These are phyloP conservation scores for Choloepus didactylus DNA, from an alignment of 2,797 vertebrate species.

Conservation along the genomic window DNA sequence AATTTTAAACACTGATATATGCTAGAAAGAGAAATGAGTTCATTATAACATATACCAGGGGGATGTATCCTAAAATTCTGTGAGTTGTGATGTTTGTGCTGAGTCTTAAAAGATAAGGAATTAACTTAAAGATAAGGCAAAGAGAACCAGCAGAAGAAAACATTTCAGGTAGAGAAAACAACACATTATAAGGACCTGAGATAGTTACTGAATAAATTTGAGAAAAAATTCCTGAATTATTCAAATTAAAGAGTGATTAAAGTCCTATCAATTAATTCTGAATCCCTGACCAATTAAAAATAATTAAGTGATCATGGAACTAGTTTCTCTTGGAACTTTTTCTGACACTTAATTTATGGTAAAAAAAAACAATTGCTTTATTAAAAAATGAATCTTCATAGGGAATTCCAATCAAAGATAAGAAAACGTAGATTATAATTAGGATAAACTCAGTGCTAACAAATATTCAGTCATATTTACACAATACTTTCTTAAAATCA, in stretches of 20 bases:
- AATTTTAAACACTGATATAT: neutral
- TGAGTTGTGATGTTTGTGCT: neutral
- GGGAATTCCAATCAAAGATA: constrained; percentile 53
- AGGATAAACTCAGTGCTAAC: neutral
- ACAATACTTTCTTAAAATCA: constrained; percentile 55
- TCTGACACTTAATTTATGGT: constrained; percentile 54
- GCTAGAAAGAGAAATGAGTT: neutral
- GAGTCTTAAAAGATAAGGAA: neutral
- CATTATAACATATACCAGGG: neutral
- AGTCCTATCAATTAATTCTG: constrained; percentile 79
- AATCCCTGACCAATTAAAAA: constrained; percentile 75
- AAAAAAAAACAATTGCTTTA: constrained; percentile 73
- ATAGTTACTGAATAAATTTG: neutral
- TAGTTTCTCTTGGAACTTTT: constrained; percentile 64
- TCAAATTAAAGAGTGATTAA: constrained; percentile 83
- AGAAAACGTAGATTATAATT: constrained; percentile 51
- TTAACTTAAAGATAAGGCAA: neutral
- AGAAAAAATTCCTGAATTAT: constrained; percentile 80
- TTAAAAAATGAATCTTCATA: constrained; percentile 73
- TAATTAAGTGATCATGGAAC: constrained; percentile 64
- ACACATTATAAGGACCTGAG: neutral
- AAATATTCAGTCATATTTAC: constrained; percentile 19
- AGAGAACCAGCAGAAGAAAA: neutral
- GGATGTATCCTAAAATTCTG: neutral
- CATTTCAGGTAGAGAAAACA: neutral